Evolutionary conservation across 2,888 invertebrate genomes (phyloP), one percentile per base, ranked within the genome.

Genomic region (Pardosa pseudoannulata): DNA sequence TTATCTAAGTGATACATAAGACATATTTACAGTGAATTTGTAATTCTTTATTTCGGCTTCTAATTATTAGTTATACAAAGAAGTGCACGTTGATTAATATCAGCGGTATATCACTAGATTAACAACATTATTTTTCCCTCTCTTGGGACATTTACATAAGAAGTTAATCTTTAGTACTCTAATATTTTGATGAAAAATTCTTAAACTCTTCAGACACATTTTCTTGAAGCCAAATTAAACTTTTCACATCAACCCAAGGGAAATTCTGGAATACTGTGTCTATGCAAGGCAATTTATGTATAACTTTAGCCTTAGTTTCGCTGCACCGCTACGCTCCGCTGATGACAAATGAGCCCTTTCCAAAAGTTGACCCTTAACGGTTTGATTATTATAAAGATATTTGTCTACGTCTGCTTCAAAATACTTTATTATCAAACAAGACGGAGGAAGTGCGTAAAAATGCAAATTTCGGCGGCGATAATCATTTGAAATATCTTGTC

Each of bases 321-420:
- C 39, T 13, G 83, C 76, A 76, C 65, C 29, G 64, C 27, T 31
- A 83, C 72, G 76, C 83, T 16, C 71, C 50, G 62, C 13, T 39
- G 83, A 72, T 83, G 83, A 83, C 83, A 83, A 83, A 83, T 71
- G 76, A 83, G 76, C 50, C 32, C n/a, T 13, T 32, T 56, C 41
- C 6, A 65, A 76, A 83, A 83, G 62, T 78, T 83, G 76, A 83
- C 83, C 83, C 32, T 36, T 19, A 41, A 75, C 39, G 81, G 62
- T 82, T 62, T 27, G 65, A 31, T 29, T 65, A 31, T 13, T n/a
- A 2, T 29, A n/a, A 65, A 65, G 31, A 65, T 65, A 65, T 65
- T 29, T 16, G 29, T 7, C 7, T 46, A 83, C 41, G 19, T 56
- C 65, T 65, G n/a, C 62, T 39, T 19, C 13, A 29, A 7, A 27